A percentile compares a stretch with the other conserved stretches of the same genome.
These are phyloP conservation scores for Digitonthophagus gazella DNA, from an alignment of 2,888 invertebrate species.

Conservation along the genomic window DNA sequence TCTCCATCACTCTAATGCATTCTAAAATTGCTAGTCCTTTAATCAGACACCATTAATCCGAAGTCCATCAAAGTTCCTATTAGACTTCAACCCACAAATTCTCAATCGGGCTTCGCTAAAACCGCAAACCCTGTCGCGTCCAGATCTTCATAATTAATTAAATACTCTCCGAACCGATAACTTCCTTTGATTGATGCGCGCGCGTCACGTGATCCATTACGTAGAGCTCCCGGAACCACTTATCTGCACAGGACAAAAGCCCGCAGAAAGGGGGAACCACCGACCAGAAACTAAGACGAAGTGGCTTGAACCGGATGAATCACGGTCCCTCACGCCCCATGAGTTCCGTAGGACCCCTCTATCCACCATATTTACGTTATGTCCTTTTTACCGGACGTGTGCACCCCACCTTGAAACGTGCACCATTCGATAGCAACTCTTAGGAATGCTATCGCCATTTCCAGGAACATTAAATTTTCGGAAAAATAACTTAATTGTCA, in stretches of 20 bases:
- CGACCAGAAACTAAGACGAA: conserved; percentile 7
- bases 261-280: conserved; percentile 14
- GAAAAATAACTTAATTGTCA: too few relatives aligned
- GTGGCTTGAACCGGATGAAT: conserved; percentile 8
- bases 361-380: background rate
- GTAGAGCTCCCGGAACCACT: background rate
- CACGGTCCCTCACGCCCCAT: background rate
- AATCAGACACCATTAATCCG: background rate
- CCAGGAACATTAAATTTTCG: background rate
- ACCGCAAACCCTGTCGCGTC: conserved; percentile 2
- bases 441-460: background rate
- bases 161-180: conserved; percentile 9
- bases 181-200: conserved; percentile 12
- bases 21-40: too few relatives aligned
- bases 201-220: conserved; percentile 12
- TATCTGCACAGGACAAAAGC: conserved; percentile 8
- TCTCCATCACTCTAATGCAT: too few relatives aligned
- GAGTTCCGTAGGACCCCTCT: background rate
- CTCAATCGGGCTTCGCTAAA: background rate
- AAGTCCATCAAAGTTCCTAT: background rate
- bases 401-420: background rate
- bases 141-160: conserved; percentile 9
- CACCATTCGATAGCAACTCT: background rate
- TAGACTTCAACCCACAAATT: background rate
- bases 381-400: background rate